Evolutionary conservation across 1,140 invertebrate genomes (phyloP), one percentile per base, ranked within the genome.

Genomic region (Sarcophaga bullata): DNA sequence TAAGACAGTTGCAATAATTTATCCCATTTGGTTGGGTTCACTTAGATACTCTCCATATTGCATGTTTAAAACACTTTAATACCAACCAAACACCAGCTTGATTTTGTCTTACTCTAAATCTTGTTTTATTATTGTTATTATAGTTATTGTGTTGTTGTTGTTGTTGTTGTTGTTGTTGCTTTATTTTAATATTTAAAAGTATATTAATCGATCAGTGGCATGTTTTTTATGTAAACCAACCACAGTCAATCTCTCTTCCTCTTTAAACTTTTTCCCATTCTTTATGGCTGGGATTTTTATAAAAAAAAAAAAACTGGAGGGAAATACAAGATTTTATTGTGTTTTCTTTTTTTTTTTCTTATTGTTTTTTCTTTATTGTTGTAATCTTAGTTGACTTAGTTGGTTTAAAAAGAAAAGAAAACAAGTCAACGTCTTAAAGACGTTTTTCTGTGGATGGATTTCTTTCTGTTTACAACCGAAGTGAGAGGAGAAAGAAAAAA

Each of bases 161-260:
- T 37, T 37, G 4, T 37, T 37, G 4, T 37, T 37, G 25, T 37
- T 37, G 25, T 78, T 78, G 48, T 78, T 76, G 8, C 13, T 78
- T 19, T 25, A 25, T 72, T 72, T 25, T 25, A 72, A 17, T 72
- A 25, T 72, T 17, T 68, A 19, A 68, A 52, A 50, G 75, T 78
- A 49, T 52, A 78, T 78, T 78, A 78, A 78, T 78, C 75, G 75
- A 78, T 78, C 75, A 78, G 49, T 78, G 75, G 75, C 75, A 78
- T 50, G 75, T 19, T 19, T 19, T 37, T 68, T 68, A 68, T 68
- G 17, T 68, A 68, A 68, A 25, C 6, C 6, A 37, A 37, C 25
- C 25, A 37, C 25, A 37, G 25, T 37, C 25, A 37, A 37, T 37
- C 25, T 37, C 25, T 37, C 25, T 37, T 37, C 25, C 25, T 37